These are phyloP conservation scores for Oscheius myriophilus DNA, from an alignment of 2,888 invertebrate genomes.

Conservation along the genomic window DNA sequence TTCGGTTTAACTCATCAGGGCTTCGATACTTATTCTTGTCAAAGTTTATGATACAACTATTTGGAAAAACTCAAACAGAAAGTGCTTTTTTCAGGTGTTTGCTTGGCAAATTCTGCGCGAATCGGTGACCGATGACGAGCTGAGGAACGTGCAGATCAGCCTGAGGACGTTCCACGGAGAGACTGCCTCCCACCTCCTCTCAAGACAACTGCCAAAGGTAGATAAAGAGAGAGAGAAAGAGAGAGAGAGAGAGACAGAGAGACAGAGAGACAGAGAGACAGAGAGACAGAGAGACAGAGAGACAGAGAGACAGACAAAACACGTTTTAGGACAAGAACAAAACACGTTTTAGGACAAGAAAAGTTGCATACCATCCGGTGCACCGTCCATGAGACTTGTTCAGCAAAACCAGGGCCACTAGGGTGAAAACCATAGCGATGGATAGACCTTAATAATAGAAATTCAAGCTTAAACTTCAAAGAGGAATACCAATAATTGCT, in stretches of 20 bases:
- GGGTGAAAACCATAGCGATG: not conserved
- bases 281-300: too few species aligned
- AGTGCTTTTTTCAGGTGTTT: slow-evolving; percentile 67
- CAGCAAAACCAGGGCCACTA: slow-evolving; percentile 10
- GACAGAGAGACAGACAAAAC: too few species aligned
- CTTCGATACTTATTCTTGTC: too few species aligned
- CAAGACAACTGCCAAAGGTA: slow-evolving; percentile 67
- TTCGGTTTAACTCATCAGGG: too few species aligned
- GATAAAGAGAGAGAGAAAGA: too few species aligned
- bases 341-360: not conserved
- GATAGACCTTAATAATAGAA: not conserved
- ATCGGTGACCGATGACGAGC: slow-evolving; percentile 69
- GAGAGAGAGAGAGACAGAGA: not conserved
- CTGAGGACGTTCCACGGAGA: slow-evolving; percentile 69
- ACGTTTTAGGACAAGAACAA: too few species aligned
- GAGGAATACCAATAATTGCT: slow-evolving; percentile 1
- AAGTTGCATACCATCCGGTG: slow-evolving; percentile 8
- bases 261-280: too few species aligned
- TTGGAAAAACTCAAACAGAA: too few species aligned
- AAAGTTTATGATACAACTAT: too few species aligned
- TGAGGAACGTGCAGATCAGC: slow-evolving; percentile 67
- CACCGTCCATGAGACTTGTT: slow-evolving; percentile 10
- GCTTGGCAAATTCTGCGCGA: slow-evolving; percentile 70
- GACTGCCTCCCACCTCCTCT: slow-evolving; percentile 65
- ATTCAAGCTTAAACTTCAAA: not conserved